Base-by-base conservation (phyloP, 2,888 invertebrate species). In the Lasiommata megera region DNA sequence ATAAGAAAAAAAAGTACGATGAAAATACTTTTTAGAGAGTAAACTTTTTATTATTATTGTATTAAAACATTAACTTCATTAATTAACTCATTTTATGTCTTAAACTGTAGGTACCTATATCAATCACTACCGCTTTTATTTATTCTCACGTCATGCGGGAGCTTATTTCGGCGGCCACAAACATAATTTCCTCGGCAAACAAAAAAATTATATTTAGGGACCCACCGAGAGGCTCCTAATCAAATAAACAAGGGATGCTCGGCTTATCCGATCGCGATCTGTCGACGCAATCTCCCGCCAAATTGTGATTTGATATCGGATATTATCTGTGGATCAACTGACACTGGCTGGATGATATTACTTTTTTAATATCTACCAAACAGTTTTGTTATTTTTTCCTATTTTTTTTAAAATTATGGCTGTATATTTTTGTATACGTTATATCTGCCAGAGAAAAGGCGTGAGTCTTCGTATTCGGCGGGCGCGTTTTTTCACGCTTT, bases 251-350 rank as follows among this genome's bases (percentile, higher is more conserved):
- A 76, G 83, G 82, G 79, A 73, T 70, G 66, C 61, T 59, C 58
- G 58, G 67, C 70, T 75, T 74, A 74, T 75, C 76, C 65, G 69
- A 34, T 34, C 43, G 64, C 67, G 74, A 85, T 82, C 82, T 80
- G 78, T 78, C 75, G 72, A 73, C 79, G 61, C 80, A 77, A 86
- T 85, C 82, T 82, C 74, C 67, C 65, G 68, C 73, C 76, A 77
- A 84, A 87, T 85, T 80, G 88, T 71, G 80, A 88, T 88, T 84
- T 87, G 88, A 89, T 88, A 86, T 77, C 74, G 71, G 68, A 72
- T 76, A 78, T 73, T 73, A 67, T 69, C 66, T 62, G 56, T 48
- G 34, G 34, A 54, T 64, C 48, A 64, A 64, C 62, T 62, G 76
- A 72, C 63, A 67, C 61, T 67, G 60, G 61, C 60, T 56, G 62